Conservation (phyloP, 2,113 vertebrate species). For the Burhinus oedicnemus region DNA sequence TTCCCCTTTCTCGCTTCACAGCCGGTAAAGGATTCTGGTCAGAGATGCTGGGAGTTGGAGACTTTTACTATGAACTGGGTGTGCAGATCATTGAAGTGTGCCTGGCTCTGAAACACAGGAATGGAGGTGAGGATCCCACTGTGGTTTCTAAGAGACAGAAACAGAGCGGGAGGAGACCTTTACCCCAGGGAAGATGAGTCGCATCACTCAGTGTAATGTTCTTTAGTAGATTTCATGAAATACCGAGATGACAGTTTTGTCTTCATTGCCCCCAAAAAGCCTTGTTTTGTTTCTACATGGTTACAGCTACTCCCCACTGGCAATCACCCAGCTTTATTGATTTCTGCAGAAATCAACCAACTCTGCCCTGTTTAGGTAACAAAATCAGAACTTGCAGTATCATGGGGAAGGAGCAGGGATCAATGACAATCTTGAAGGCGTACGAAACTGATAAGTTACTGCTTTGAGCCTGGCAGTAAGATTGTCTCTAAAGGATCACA, state of each 20-base stretch:
- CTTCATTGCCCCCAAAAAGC: background rate
- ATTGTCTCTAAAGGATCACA: background rate
- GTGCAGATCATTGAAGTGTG: constrained; percentile 98
- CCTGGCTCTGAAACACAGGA: constrained; percentile 93
- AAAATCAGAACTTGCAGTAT: accelerated
- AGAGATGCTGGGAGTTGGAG: constrained; percentile 95
- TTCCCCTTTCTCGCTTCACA: constrained; percentile 45
- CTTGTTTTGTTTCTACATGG: background rate
- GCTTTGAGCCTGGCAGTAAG: background rate
- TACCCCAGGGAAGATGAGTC: background rate
- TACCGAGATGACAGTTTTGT: background rate
- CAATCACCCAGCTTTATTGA: background rate
- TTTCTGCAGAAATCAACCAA: background rate
- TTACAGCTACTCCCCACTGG: too few relatives aligned
- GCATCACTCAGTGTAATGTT: accelerated
- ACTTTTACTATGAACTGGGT: constrained; percentile 97
- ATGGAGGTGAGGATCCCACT: constrained; percentile 84
- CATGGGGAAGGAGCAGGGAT: background rate
- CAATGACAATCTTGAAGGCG: background rate
- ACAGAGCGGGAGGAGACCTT: too few relatives aligned
- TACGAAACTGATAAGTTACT: accelerated
- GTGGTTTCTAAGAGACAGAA: background rate
- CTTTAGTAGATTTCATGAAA: background rate
- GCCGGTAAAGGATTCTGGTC: constrained; percentile 99
- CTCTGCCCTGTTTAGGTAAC: background rate